Evolutionary conservation across 2,888 invertebrate genomes (phyloP).

Genomic region (Agrochola macilenta): DNA sequence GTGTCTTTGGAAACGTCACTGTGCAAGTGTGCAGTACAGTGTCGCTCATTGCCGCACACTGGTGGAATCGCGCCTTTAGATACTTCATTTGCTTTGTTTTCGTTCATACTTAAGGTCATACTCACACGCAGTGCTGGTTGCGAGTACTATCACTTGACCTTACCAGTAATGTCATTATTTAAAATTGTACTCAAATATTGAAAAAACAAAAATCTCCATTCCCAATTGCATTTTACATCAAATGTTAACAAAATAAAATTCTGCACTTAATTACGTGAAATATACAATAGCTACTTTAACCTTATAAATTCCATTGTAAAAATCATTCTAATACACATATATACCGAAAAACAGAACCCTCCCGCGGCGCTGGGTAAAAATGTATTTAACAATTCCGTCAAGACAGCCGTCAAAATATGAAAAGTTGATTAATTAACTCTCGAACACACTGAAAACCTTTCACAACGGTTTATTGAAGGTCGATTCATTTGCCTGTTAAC

Average conservation of each 20-base stretch:
- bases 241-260: background rate
- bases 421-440: conserved; percentile 64
- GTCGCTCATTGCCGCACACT: too few species aligned
- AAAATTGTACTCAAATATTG: background rate
- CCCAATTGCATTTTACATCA: background rate
- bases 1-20: too few species aligned
- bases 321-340: background rate
- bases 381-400: conserved; percentile 11
- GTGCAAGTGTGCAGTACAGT: too few species aligned
- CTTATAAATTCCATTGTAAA: background rate
- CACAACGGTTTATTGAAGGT: conserved; percentile 57
- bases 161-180: too few species aligned
- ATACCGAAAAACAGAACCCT: conserved; percentile 3
- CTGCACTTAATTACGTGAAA: background rate
- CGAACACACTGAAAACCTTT: conserved; percentile 61
- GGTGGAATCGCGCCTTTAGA: background rate
- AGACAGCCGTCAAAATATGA: conserved; percentile 49
- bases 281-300: background rate
- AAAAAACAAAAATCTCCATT: conserved; percentile 2
- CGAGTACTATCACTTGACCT: too few species aligned
- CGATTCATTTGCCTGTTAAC: conserved; percentile 60
- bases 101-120: background rate
- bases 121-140: background rate
- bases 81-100: background rate
- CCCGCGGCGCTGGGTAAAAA: conserved; percentile 2